phyloP scores from a whole-genome alignment of 2,888 invertebrate species.

The Bellardia bayeri region DNA sequence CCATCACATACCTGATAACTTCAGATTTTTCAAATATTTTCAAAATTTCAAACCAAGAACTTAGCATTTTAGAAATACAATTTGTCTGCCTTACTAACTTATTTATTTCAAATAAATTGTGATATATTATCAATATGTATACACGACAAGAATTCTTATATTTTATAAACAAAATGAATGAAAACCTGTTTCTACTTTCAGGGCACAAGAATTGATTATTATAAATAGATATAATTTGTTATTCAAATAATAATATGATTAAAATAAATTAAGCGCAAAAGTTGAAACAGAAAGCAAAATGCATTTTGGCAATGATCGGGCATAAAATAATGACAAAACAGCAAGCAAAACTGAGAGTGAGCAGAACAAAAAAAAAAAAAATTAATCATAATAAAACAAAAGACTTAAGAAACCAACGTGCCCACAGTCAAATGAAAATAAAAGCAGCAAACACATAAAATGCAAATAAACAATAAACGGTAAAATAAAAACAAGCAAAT shows the following conservation, averaged over 20 bases:
- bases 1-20: no score
- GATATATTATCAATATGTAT: no score
- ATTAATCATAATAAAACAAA: slow-evolving; percentile 26
- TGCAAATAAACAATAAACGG: slow-evolving; percentile 55
- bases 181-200: background rate
- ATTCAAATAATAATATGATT: slow-evolving; percentile 30
- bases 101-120: no score
- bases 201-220: background rate
- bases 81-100: no score
- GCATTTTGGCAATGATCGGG: slow-evolving; percentile 36
- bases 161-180: background rate
- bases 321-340: background rate
- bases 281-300: slow-evolving; percentile 27
- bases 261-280: slow-evolving; percentile 40
- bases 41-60: no score
- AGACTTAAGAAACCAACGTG: slow-evolving; percentile 65
- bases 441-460: slow-evolving; percentile 31
- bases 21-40: no score
- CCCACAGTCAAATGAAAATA: slow-evolving; percentile 29
- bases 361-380: slow-evolving; percentile 29
- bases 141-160: no score
- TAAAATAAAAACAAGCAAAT: slow-evolving; percentile 57
- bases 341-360: background rate
- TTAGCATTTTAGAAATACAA: no score
- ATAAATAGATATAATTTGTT: background rate